Base-by-base conservation (phyloP, 2,888 invertebrate species). In the Elegia similella region DNA sequence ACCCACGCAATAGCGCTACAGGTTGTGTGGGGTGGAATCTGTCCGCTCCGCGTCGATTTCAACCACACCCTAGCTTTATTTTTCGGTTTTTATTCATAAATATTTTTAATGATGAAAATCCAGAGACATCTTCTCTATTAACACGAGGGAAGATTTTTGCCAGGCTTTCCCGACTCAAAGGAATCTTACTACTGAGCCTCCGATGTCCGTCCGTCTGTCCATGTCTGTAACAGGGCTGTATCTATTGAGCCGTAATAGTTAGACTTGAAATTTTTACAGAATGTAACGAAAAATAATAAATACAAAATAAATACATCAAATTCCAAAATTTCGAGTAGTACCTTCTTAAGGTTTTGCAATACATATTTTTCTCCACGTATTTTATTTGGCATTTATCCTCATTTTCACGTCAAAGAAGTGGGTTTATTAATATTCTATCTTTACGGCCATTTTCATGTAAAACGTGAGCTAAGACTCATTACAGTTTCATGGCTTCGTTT, bases 61-160 rank as follows among this genome's bases (percentile, higher is more conserved):
- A 78, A 68, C 86, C 86, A 86, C 86, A 85, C 86, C 86, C 86
- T 76, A 71, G 56, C 43, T 59, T 62, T 50, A 56, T 65, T 58
- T 56, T 56, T 56, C n/a, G n/a, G n/a, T n/a, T 23, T 3, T 23
- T 23, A 23, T 23, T 3, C 5, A 5, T 23, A 5, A 23, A 23
- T 59, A 54, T 59, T 44, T 50, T 52, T 13, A 48, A 50, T 15
- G 6, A 34, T 34, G 34, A 8, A 34, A 34, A 34, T 34, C n/a
- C n/a, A n/a, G n/a, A n/a, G n/a, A n/a, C n/a, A n/a, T n/a, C n/a
- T n/a, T n/a, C n/a, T 34, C 10, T 3, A 34, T 34, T 34, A 34
- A 34, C 34, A 6, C n/a, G n/a, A n/a, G n/a, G n/a, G n/a, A n/a
- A n/a, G n/a, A n/a, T n/a, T n/a, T n/a, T n/a, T n/a, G n/a, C n/a